Conservation (phyloP, 2,797 vertebrate species). For the Neosalanx taihuensis region DNA sequence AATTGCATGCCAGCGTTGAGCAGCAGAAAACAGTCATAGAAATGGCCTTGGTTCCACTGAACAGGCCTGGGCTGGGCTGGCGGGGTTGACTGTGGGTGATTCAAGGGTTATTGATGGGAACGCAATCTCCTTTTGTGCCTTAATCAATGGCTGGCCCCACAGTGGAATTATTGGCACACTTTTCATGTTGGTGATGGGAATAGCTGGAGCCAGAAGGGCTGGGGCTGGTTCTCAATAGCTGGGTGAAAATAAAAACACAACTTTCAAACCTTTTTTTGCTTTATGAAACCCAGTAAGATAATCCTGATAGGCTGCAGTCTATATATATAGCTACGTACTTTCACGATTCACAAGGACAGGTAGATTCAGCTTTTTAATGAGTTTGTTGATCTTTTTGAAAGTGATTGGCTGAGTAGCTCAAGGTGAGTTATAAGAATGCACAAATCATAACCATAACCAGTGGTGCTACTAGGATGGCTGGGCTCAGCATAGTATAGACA, state of each 20-base stretch:
- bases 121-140: constrained; percentile 42
- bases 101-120: constrained; percentile 45
- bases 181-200: constrained; percentile 33
- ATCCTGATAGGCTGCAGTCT: background rate
- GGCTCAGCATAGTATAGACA: no score
- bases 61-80: background rate
- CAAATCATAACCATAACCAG: no score
- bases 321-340: background rate
- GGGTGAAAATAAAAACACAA: no score
- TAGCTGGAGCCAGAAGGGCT: constrained; percentile 16
- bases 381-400: no score
- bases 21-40: constrained; percentile 10
- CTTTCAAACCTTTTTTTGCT: no score
- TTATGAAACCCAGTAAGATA: no score
- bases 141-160: constrained; percentile 40
- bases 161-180: constrained; percentile 32
- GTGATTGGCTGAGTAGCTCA: no score
- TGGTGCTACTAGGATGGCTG: no score
- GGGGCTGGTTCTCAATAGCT: no score
- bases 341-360: no score
- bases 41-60: background rate
- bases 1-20: background rate
- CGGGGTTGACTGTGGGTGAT: constrained; percentile 25
- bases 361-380: no score
- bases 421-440: no score